phyloP scores from a whole-genome alignment of 1,140 invertebrate species.

The Cotesia typhae region DNA sequence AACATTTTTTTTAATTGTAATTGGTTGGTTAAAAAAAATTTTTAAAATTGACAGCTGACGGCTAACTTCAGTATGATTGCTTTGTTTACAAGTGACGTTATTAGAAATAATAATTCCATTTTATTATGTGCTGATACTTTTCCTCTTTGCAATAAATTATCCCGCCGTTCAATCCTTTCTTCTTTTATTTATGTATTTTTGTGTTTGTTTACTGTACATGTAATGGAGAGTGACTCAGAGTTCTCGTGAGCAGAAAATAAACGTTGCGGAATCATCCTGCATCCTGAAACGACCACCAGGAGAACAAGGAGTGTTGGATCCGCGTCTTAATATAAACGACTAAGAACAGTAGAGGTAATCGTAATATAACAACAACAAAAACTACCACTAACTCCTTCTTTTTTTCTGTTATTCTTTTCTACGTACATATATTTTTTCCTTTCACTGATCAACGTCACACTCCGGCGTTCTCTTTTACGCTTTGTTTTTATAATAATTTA shows the following conservation, averaged over 20 bases:
- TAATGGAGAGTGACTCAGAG: conserved; percentile 45
- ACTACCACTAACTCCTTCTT: neutral
- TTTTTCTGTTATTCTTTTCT: neutral
- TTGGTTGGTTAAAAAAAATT: no score
- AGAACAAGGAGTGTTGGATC: neutral
- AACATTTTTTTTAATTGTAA: no score
- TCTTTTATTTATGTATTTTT: neutral
- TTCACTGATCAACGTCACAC: conserved; percentile 16
- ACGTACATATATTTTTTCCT: neutral
- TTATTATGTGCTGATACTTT: no score
- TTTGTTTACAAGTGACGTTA: no score
- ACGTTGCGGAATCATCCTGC: conserved; percentile 52
- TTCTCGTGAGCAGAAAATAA: conserved; percentile 51
- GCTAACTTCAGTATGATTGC: no score
- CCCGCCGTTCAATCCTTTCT: neutral
- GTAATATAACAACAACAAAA: no score
- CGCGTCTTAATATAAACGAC: neutral
- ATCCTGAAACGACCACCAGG: conserved; percentile 35
- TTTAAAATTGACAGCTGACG: no score
- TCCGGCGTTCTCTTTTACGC: conserved; percentile 3
- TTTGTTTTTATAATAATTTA: neutral
- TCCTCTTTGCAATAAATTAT: no score
- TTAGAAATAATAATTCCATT: no score
- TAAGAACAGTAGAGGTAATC: no score
- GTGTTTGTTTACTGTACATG: neutral